Percentiles rank a stretch among this genome's conserved stretches.
Evolutionary conservation across 2,113 vertebrate species (phyloP).

Genomic region (Protobothrops flavoviridis): DNA sequence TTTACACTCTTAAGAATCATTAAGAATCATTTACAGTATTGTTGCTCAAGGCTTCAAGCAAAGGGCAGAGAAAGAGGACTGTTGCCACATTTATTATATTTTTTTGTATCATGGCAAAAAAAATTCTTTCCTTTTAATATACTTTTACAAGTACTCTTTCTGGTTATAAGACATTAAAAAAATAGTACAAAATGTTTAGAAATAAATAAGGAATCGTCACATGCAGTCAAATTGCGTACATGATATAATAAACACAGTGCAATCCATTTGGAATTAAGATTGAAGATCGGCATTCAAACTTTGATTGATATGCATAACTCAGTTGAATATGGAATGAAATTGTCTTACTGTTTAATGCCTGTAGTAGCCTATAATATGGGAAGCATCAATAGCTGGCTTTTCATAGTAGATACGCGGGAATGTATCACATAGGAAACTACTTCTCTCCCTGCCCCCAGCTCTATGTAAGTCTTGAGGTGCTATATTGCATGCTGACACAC

Average conservation of each 20-base stretch:
- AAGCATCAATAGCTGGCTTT: slow-evolving; percentile 13
- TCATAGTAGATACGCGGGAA: slow-evolving; percentile 30
- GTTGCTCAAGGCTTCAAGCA: neutral
- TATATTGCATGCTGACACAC: slow-evolving; percentile 55
- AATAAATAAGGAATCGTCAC: neutral
- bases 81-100: neutral
- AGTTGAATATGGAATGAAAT: neutral
- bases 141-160: neutral
- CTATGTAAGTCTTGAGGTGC: slow-evolving; percentile 42
- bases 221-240: neutral
- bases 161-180: neutral
- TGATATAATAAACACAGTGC: neutral
- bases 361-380: neutral
- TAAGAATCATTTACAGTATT: neutral
- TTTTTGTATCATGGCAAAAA: neutral
- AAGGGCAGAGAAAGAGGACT: neutral
- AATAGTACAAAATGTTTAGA: neutral
- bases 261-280: neutral
- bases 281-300: neutral
- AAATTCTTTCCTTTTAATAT: neutral
- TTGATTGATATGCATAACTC: neutral
- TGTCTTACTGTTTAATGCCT: neutral
- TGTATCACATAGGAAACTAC: slow-evolving; percentile 29
- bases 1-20: neutral
- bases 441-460: slow-evolving; percentile 33